Conservation (phyloP, 1,140 invertebrate genomes). For the Lanistes nyassanus region DNA sequence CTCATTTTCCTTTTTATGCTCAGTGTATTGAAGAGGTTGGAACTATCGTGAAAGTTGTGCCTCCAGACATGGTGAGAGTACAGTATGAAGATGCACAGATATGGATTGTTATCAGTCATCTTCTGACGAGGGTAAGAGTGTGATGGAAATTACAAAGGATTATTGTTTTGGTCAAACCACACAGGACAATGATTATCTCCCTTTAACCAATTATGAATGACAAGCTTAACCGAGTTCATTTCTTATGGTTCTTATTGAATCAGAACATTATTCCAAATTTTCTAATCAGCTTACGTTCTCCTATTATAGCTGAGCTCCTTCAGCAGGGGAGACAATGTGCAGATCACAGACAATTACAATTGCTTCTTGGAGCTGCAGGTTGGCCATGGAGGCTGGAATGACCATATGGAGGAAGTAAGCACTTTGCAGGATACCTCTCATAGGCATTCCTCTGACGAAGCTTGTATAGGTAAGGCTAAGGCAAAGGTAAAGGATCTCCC, state of each 20-base stretch:
- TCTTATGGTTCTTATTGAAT: no score
- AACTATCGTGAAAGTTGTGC: conserved; percentile 32
- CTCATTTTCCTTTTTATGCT: neutral
- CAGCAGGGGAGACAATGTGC: conserved; percentile 35
- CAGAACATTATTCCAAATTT: neutral
- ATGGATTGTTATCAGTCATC: conserved; percentile 36
- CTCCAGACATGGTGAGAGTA: conserved; percentile 29
- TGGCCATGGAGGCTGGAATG: conserved; percentile 57
- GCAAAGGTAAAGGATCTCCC: no score
- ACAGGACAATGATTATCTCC: no score
- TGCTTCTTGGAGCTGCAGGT: conserved; percentile 46
- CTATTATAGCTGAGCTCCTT: conserved; percentile 42
- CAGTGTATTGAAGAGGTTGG: conserved; percentile 43
- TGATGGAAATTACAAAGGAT: no score
- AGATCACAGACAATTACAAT: conserved; percentile 40
- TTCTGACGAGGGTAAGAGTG: conserved; percentile 36
- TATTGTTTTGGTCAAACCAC: no score
- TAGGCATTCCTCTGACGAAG: no score
- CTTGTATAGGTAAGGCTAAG: no score
- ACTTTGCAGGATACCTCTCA: no score
- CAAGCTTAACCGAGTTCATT: no score
- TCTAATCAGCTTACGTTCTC: neutral
- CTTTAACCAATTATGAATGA: no score
- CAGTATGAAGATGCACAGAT: conserved; percentile 41
- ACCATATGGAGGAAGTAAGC: conserved; percentile 50